Evolutionary conservation across 1,140 invertebrate genomes (phyloP), one percentile per base, ranked within the genome.

Genomic region (Papilio machaon): DNA sequence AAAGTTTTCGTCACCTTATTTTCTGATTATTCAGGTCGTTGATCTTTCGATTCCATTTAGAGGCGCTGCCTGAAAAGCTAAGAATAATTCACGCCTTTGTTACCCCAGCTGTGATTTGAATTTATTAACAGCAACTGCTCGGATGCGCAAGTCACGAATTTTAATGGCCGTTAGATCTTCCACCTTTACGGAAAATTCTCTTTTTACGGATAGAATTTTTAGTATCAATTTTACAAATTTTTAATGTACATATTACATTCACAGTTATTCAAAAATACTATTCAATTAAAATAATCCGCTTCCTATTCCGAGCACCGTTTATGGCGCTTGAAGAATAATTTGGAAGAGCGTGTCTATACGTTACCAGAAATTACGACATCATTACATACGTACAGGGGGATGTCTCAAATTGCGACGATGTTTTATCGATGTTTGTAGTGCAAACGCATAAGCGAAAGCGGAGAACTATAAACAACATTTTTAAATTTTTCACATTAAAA

Each of bases 51-150:
- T 70, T 70, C 64, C 64, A 70, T 70, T 70, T 70, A 38, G 11
- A 70, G 19, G 2, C 11, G 23, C 23, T 35, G 23, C 13, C 64
- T 35, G 64, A 70, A 30, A 35, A 35, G 64, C 64, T 70, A 30
- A 70, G 64, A 70, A 70, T 70, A 70, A 70, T 70, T 70, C 64
- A 38, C 64, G 64, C 23, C 64, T 67, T 67, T 67, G 64, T 67
- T 67, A 67, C 35, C 64, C 30, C 30, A 67, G 23, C 64, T 67
- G 64, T 67, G 64, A 67, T 67, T 67, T 67, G 64, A 67, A 67
- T 67, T 67, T 67, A 67, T 67, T 67, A 67, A 67, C 10, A 67
- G 64, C 64, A 67, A 23, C 64, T 67, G 64, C 23, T 67, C 64
- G 13, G 23, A 35, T 35, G 23, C 54, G 60, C 64, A 30, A 67